phyloP scores from a whole-genome alignment of 2,888 invertebrate species.

The Lathronympha strigana region DNA sequence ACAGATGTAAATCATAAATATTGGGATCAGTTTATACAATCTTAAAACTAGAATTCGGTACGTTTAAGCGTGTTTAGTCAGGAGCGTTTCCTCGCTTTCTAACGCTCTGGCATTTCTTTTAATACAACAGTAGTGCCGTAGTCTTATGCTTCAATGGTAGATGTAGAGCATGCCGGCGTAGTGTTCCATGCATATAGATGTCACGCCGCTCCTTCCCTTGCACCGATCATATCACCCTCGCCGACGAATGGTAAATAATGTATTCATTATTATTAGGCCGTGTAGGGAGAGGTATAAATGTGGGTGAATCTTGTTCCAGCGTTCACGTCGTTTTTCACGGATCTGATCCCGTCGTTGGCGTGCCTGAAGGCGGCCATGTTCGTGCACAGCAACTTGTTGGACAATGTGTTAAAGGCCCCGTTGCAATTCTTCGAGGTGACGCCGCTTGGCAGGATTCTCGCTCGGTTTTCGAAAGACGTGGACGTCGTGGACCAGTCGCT shows the following conservation, averaged over 20 bases:
- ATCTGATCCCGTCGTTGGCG: slow-evolving; percentile 88
- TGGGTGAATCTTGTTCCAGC: slow-evolving; percentile 85
- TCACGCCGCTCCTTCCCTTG: slow-evolving; percentile 44
- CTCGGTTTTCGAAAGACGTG: slow-evolving; percentile 90
- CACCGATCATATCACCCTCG: slow-evolving; percentile 42
- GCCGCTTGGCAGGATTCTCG: slow-evolving; percentile 89
- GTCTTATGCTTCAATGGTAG: slow-evolving; percentile 35
- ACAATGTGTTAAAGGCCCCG: slow-evolving; percentile 86
- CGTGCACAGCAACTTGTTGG: slow-evolving; percentile 85
- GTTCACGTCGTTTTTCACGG: slow-evolving; percentile 86
- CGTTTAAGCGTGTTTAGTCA: slow-evolving; percentile 6
- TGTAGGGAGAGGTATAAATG: slow-evolving; percentile 19
- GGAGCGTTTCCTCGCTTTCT: slow-evolving; percentile 8
- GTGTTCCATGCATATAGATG: slow-evolving; percentile 18
- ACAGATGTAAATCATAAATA: background rate
- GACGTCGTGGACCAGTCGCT: slow-evolving; percentile 88
- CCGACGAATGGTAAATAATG: slow-evolving; percentile 65
- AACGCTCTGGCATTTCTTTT: background rate
- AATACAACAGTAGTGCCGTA: slow-evolving; percentile 12
- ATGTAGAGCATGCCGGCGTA: slow-evolving; percentile 33
- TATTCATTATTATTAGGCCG: slow-evolving; percentile 61
- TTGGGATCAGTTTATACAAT: slow-evolving; percentile 45
- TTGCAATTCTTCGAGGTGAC: slow-evolving; percentile 92
- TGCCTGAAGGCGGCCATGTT: slow-evolving; percentile 87
- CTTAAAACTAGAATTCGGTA: too few relatives aligned